These are phyloP conservation scores for Murina feae DNA, from an alignment of 2,113 vertebrate species.

Conservation along the genomic window DNA sequence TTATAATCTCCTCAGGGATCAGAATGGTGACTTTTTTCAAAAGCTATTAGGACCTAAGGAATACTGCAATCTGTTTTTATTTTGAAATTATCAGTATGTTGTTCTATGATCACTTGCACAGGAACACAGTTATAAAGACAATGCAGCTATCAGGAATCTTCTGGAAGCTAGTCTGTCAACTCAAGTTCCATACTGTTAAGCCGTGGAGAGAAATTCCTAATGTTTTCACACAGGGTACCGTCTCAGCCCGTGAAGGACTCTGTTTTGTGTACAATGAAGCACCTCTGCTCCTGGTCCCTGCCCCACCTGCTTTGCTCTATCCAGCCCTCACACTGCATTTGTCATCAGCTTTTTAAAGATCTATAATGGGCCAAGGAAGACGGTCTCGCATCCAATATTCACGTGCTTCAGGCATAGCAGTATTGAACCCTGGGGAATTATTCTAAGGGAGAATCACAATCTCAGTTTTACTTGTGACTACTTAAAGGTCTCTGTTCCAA, in stretches of 20 bases:
- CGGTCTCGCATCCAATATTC: background rate
- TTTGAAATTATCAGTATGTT: background rate
- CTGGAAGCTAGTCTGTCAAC: background rate
- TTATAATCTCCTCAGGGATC: background rate
- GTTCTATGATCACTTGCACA: background rate
- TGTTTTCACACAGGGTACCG: background rate
- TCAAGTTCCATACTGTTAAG: background rate
- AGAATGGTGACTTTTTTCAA: background rate
- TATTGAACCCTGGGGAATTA: constrained; percentile 24
- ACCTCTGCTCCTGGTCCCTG: background rate
- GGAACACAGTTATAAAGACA: background rate
- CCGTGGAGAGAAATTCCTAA: background rate
- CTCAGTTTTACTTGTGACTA: background rate
- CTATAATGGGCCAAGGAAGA: background rate
- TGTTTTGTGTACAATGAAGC: background rate
- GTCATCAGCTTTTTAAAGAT: constrained; percentile 45
- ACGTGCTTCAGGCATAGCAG: constrained; percentile 28
- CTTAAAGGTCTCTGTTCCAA: constrained; percentile 8
- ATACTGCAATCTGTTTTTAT: background rate
- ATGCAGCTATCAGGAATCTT: background rate
- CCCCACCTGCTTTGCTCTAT: background rate
- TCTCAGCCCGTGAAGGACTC: background rate
- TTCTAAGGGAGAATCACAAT: constrained; percentile 32
- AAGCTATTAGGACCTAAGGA: background rate
- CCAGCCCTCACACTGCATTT: background rate